These are phyloP conservation scores for Aspidapion aeneum DNA, from an alignment of 2,888 invertebrate genomes.

Conservation along the genomic window DNA sequence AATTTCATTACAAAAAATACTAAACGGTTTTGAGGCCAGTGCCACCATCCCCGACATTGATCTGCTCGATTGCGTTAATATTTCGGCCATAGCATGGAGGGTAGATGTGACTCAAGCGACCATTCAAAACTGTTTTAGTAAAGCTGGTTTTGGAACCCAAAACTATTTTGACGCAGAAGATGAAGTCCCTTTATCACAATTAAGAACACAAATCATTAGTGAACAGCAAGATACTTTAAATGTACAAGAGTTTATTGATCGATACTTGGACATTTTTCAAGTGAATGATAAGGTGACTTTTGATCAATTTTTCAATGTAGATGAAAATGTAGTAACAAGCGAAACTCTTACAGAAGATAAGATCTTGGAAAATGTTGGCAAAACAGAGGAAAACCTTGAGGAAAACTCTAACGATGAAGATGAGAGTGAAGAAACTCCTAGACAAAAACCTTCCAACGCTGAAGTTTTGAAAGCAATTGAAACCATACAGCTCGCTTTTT, in stretches of 20 bases:
- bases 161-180: conserved; percentile 15
- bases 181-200: conserved; percentile 8
- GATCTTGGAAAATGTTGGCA: conserved; percentile 13
- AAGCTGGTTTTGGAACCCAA: conserved; percentile 14
- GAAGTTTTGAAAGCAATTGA: conserved; percentile 13
- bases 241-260: conserved; percentile 6
- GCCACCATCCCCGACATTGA: conserved; percentile 11
- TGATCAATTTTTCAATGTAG: conserved; percentile 14
- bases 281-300: conserved; percentile 11
- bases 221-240: conserved; percentile 8
- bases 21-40: not conserved
- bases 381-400: conserved; percentile 12
- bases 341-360: conserved; percentile 13
- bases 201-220: conserved; percentile 5
- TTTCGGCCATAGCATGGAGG: conserved; percentile 13
- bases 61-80: conserved; percentile 11
- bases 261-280: conserved; percentile 7
- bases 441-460: conserved; percentile 6
- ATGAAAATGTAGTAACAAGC: conserved; percentile 9
- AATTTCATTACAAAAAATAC: conserved; percentile 10
- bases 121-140: conserved; percentile 18
- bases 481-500: conserved; percentile 13
- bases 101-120: conserved; percentile 16
- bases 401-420: conserved; percentile 11
- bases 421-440: conserved; percentile 10